These are phyloP conservation scores for Orycteropus afer DNA, from an alignment of 2,113 vertebrate genomes.

Conservation along the genomic window DNA sequence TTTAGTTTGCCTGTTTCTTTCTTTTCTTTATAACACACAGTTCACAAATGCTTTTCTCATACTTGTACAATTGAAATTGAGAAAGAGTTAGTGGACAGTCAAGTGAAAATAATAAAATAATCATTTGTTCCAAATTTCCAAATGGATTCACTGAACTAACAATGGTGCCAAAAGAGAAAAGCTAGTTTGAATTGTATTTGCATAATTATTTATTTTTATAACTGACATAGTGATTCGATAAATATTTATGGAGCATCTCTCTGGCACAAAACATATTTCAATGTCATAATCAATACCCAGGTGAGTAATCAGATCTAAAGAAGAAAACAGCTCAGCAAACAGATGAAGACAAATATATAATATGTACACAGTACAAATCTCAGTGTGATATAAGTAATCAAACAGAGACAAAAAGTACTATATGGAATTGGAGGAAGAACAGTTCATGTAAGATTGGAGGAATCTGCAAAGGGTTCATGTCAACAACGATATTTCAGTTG, in stretches of 20 bases:
- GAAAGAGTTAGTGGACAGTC: neutral
- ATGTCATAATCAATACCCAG: neutral
- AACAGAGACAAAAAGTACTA: neutral
- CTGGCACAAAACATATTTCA: neutral
- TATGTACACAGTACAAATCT: neutral
- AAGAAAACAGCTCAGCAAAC: neutral
- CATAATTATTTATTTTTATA: conserved; percentile 42
- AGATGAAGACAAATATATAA: neutral
- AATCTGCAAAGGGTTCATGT: neutral
- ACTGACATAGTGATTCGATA: neutral
- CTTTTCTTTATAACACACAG: neutral
- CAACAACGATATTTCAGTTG: neutral
- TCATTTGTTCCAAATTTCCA: neutral
- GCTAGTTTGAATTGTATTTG: neutral
- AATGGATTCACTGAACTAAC: neutral
- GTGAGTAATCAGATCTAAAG: neutral
- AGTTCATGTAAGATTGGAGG: neutral
- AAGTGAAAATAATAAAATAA: neutral
- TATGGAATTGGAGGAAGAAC: neutral
- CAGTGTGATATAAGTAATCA: neutral
- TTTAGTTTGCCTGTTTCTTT: conserved; percentile 87
- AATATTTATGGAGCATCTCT: neutral
- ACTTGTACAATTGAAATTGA: conserved; percentile 65
- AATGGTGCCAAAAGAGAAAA: neutral
- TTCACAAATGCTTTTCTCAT: conserved; percentile 77